Base-by-base conservation (phyloP, 2,888 invertebrate genomes). In the Rhingia campestris region DNA sequence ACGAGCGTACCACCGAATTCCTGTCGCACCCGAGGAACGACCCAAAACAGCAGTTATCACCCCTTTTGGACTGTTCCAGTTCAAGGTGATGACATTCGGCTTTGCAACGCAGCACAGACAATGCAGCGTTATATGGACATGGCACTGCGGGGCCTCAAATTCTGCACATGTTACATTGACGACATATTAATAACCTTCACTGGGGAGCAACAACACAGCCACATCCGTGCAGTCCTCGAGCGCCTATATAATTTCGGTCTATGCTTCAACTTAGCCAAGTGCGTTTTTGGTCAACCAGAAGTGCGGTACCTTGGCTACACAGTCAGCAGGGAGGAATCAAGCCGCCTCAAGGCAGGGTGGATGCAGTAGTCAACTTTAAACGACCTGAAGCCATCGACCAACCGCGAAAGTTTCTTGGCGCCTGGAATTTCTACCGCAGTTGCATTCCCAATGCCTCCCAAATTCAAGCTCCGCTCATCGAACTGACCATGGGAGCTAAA, bases 101-200 rank as follows among this genome's bases (percentile, higher is more conserved):
- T 90, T 2, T 67, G 88, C 0, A 89, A 89, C 58, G 89, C 89
- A 4, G 88, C 47, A 43, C 43, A 43, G n/a, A 43, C 37, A 1
- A 37, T 37, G 37, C 6, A 43, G 43, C 9, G 22, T 22, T 22
- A 22, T 22, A 22, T 22, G 22, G 22, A 22, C 22, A 22, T 22
- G 22, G 22, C 22, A 22, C 22, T 22, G 22, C 22, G 22, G 22
- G 22, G 22, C 22, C 22, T 22, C 22, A 2, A 22, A 22, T 22
- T 22, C 22, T 22, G 22, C 22, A 22, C 22, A 22, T 22, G 22
- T 22, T 22, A 22, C 22, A 22, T 22, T 2, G 22, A 22, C 22
- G 22, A 22, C 22, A 22, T 22, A 22, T 22, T 22, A 22, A 2
- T 22, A 1, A 2, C 22, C 22, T 22, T 2, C 22, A 22, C 22